These are phyloP conservation scores for Malthinus flaveolus DNA, from an alignment of 2,888 invertebrate genomes.

Conservation along the genomic window DNA sequence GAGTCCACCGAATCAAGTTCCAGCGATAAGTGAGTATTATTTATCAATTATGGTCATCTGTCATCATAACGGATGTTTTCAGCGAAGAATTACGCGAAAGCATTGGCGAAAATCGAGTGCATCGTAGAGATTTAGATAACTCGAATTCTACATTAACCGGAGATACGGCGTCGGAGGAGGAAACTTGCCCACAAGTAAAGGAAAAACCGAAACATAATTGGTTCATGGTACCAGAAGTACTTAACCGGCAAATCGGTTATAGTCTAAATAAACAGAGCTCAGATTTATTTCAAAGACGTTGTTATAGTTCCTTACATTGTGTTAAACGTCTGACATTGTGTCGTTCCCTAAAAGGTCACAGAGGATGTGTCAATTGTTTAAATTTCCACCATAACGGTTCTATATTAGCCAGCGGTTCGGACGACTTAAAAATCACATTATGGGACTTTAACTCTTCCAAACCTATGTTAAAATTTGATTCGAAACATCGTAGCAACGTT, in stretches of 20 bases:
- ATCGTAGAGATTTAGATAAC: constrained; percentile 25
- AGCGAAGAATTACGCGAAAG: constrained; percentile 2
- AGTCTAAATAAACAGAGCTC: constrained; percentile 56
- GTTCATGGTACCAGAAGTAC: constrained; percentile 65
- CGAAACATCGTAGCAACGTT: constrained; percentile 85
- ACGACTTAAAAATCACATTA: constrained; percentile 82
- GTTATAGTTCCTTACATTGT: constrained; percentile 80
- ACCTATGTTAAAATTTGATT: constrained; percentile 68
- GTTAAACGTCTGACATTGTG: constrained; percentile 81
- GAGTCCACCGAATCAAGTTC: constrained; percentile 29
- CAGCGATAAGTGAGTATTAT: constrained; percentile 18
- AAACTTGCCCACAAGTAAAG: constrained; percentile 56
- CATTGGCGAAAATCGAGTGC: constrained; percentile 15
- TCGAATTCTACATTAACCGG: constrained; percentile 28
- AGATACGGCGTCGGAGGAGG: constrained; percentile 39
- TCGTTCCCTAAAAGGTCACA: constrained; percentile 76
- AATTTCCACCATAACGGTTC: constrained; percentile 83
- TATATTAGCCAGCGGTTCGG: constrained; percentile 85
- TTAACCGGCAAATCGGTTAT: constrained; percentile 66
- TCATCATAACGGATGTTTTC: not conserved
- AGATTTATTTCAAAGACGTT: constrained; percentile 67
- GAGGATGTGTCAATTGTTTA: constrained; percentile 90
- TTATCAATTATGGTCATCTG: not conserved
- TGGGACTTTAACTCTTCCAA: constrained; percentile 89
- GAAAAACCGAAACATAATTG: constrained; percentile 69